These are phyloP conservation scores for Pangasianodon hypophthalmus DNA, from an alignment of 2,113 vertebrate species.

Conservation along the genomic window DNA sequence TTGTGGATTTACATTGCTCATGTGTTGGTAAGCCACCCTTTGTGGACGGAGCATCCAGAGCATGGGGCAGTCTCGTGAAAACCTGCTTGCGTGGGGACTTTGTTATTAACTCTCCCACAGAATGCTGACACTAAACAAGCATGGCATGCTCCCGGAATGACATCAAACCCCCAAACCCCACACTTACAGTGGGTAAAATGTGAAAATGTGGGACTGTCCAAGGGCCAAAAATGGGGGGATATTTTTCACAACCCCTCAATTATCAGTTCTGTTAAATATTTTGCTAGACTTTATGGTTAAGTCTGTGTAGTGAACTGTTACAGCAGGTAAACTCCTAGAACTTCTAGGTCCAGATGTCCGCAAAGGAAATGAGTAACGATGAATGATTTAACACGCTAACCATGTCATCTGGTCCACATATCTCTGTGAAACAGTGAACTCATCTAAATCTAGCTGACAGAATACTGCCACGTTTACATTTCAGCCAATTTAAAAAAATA, in stretches of 20 bases:
- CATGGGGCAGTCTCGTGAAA: conserved; percentile 59
- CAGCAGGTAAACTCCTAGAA: background rate
- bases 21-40: conserved; percentile 65
- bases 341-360: background rate
- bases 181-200: background rate
- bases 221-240: too few relatives aligned
- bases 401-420: background rate
- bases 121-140: conserved; percentile 70
- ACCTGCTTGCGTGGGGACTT: conserved; percentile 71
- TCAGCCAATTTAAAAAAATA: background rate
- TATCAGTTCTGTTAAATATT: background rate
- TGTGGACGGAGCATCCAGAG: conserved; percentile 66
- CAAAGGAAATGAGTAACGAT: background rate
- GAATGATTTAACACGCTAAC: background rate
- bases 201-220: background rate
- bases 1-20: conserved; percentile 57
- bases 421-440: background rate
- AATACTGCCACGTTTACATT: background rate
- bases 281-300: background rate
- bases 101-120: conserved; percentile 57
- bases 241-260: background rate
- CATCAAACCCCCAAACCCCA: background rate
- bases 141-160: conserved; percentile 8
- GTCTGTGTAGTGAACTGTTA: background rate
- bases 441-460: background rate